Evolutionary conservation across 2,797 vertebrate species (phyloP).

Genomic region (Enteromius unitaeniatus): DNA sequence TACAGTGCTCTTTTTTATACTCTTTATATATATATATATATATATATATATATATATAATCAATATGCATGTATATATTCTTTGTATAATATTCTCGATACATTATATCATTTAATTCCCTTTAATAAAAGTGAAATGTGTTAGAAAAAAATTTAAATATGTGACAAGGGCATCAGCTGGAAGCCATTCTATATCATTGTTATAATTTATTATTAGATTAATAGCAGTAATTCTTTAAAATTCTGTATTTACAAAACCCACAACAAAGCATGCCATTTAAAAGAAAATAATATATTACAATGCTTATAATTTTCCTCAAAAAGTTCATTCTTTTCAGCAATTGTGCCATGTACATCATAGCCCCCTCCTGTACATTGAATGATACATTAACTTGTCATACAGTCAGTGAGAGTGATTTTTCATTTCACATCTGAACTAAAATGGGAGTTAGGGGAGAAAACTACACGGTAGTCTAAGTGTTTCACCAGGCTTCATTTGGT

Average conservation of each 20-base stretch:
- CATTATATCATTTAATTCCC: conserved; percentile 83
- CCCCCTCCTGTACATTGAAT: conserved; percentile 90
- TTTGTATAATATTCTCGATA: conserved; percentile 76
- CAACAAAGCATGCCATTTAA: conserved; percentile 95
- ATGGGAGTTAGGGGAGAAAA: conserved; percentile 71
- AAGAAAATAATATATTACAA: conserved; percentile 95
- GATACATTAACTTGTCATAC: conserved; percentile 73
- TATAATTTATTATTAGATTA: conserved; percentile 82
- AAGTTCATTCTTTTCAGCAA: conserved; percentile 91
- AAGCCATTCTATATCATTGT: conserved; percentile 95
- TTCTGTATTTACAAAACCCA: conserved; percentile 96
- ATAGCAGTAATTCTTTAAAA: conserved; percentile 85
- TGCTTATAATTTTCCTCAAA: conserved; percentile 99
- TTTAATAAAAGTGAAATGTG: conserved; percentile 88
- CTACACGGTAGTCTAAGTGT: conserved; percentile 72
- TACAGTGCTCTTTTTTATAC: conserved; percentile 84
- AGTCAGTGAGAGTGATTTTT: conserved; percentile 69
- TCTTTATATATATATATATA: conserved; percentile 56
- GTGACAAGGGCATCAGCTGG: conserved; percentile 96
- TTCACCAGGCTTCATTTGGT: conserved; percentile 82
- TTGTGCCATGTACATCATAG: conserved; percentile 94
- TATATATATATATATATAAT: too few species aligned
- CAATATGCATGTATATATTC: conserved; percentile 76
- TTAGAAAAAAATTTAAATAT: conserved; percentile 91
- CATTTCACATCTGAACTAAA: conserved; percentile 80